Conservation (phyloP, 2,888 invertebrate genomes). For the Myopa tessellatipennis region DNA sequence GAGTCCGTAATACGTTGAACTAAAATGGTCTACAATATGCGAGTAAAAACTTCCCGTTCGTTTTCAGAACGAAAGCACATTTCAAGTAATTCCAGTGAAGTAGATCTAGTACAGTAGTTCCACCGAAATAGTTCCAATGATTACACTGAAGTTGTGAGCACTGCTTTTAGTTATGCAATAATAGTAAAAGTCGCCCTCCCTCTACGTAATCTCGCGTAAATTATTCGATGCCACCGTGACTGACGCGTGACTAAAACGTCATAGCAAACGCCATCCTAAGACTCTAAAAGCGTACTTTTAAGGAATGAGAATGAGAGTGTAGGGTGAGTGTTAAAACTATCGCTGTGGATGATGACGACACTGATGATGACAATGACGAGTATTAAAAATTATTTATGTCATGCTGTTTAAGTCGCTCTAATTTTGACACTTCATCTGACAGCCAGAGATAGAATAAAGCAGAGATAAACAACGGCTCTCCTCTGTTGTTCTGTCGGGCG, state of each 20-base stretch:
- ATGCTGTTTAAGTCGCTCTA: conserved; percentile 15
- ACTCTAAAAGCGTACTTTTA: not conserved
- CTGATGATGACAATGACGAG: not conserved
- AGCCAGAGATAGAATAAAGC: not conserved
- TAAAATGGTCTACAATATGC: too few relatives aligned
- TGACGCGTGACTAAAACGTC: not conserved
- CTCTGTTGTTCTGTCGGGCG: not conserved
- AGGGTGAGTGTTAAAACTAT: not conserved
- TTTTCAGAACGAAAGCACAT: too few relatives aligned
- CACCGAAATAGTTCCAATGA: too few relatives aligned
- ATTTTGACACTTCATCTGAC: conserved; percentile 26
- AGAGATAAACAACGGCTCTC: not conserved
- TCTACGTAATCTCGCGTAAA: too few relatives aligned
- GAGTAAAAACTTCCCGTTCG: too few relatives aligned
- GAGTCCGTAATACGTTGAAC: too few relatives aligned
- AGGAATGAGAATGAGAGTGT: too few relatives aligned
- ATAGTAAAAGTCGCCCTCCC: too few relatives aligned
- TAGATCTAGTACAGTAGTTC: too few relatives aligned
- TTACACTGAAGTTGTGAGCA: too few relatives aligned
- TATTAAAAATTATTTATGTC: conserved; percentile 13
- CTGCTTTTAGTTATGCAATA: too few relatives aligned
- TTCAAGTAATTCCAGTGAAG: too few relatives aligned
- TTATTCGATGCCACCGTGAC: not conserved
- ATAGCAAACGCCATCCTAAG: not conserved
- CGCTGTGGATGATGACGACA: not conserved